Percentiles rank a stretch among this genome's conserved stretches.
Evolutionary conservation across 2,888 invertebrate genomes (phyloP).

Genomic region (Acleris cristana): DNA sequence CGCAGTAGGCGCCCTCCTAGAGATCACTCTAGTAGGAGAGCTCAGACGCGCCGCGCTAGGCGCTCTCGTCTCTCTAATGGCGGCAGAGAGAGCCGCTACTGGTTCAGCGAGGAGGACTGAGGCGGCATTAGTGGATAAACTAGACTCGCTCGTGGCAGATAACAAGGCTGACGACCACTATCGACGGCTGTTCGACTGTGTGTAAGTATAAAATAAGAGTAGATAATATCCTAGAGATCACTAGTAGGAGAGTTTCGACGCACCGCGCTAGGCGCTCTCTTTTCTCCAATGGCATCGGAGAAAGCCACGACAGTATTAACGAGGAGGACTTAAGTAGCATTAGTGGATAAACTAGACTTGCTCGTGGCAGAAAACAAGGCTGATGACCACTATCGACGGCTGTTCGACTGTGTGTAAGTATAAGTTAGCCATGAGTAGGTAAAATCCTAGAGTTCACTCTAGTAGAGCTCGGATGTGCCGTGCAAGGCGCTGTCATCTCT

Average conservation of each 20-base stretch:
- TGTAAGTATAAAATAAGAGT: slow-evolving; percentile 12
- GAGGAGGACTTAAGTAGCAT: slow-evolving; percentile 94
- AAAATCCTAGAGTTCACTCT: no score
- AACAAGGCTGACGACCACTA: slow-evolving; percentile 98
- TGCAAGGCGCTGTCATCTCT: no score
- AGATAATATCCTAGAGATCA: no score
- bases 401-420: slow-evolving; percentile 86
- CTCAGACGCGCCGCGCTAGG: slow-evolving; percentile 95
- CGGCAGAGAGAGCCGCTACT: slow-evolving; percentile 91
- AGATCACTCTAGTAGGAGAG: slow-evolving; percentile 96
- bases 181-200: slow-evolving; percentile 91
- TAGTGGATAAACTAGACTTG: slow-evolving; percentile 97
- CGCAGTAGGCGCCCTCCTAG: slow-evolving; percentile 96
- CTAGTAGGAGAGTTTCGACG: no score
- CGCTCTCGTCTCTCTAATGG: slow-evolving; percentile 98
- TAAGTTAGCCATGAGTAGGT: neutral
- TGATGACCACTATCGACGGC: slow-evolving; percentile 94
- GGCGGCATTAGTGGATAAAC: slow-evolving; percentile 95
- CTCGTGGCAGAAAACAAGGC: slow-evolving; percentile 97
- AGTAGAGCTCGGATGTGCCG: no score
- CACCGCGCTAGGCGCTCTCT: slow-evolving; percentile 85
- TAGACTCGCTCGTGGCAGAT: slow-evolving; percentile 95
- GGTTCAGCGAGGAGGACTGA: slow-evolving; percentile 96
- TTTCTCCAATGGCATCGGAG: no score
- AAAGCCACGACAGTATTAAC: slow-evolving; percentile 68